Evolutionary conservation across 2,888 invertebrate species (phyloP), one percentile per base, ranked within the genome.

Genomic region (Lasiommata megera): DNA sequence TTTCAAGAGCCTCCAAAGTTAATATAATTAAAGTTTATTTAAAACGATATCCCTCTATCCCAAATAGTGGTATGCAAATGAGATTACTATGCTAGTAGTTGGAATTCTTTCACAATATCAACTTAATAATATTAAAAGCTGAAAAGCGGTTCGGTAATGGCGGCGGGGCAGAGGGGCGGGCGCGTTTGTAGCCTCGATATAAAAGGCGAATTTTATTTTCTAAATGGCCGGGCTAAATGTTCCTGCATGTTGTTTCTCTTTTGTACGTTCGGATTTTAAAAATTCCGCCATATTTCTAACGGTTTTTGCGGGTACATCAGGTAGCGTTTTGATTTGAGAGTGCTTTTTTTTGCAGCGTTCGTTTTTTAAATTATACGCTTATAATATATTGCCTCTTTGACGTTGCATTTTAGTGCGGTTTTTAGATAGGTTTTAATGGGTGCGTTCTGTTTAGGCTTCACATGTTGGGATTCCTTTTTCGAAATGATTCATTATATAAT

Each of bases 171-270:
- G 34, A 11, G 54, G 59, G 62, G 59, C 58, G 62, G 59, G 52
- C 54, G 31, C 43, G 57, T 57, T 60, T 56, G 64, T 61, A 57
- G 58, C 56, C 51, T 36, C 62, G 55, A 53, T 67, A 65, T 67
- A 65, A 63, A 65, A 60, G 62, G 59, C 46, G 62, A 66, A 65
- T 66, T 69, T 70, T 68, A 67, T 70, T 67, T 65, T 63, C 60
- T 62, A 68, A 69, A 69, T 67, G 64, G 66, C 61, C 54, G 54
- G 50, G 59, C 66, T 66, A 65, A 69, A 69, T 66, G 65, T 62
- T 63, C 51, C 61, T 60, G 55, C 59, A 60, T 62, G 57, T 58
- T 64, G 61, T 59, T 65, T 61, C 63, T 61, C 61, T 64, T 68
- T 68, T 67, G 64, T 67, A 58, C 60, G 50, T 60, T 53, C 62